Conservation (phyloP, 1,140 invertebrate species). For the Heliconius himera region DNA sequence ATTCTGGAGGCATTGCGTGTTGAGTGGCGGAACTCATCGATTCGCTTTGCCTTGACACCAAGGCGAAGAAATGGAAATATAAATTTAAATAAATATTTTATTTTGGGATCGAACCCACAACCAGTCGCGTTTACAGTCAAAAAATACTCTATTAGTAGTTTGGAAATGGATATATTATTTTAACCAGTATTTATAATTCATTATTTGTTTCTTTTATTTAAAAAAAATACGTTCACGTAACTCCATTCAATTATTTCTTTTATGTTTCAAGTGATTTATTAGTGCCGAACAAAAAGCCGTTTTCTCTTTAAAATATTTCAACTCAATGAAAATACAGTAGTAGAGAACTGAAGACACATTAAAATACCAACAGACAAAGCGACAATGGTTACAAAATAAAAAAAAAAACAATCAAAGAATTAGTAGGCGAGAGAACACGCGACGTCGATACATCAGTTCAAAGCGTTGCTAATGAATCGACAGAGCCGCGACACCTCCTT, state of each 20-base stretch:
- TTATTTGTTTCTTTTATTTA: background rate
- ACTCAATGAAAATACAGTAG: constrained; percentile 22
- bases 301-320: constrained; percentile 1
- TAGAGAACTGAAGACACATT: constrained; percentile 34
- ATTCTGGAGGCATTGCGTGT: too few species aligned
- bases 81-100: too few species aligned
- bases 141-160: too few species aligned
- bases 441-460: constrained; percentile 71
- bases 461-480: constrained; percentile 77
- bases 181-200: background rate
- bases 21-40: too few species aligned
- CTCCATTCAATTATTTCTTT: background rate
- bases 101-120: too few species aligned
- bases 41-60: too few species aligned
- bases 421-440: constrained; percentile 60
- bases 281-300: background rate
- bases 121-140: too few species aligned
- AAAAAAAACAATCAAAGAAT: constrained; percentile 60
- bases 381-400: constrained; percentile 47
- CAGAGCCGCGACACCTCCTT: constrained; percentile 77
- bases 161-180: background rate
- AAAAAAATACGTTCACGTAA: background rate
- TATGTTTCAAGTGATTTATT: background rate
- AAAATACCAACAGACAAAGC: constrained; percentile 44
- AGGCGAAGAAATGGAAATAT: too few species aligned